phyloP scores from a whole-genome alignment of 1,140 invertebrate species.

The Cylas formicarius region DNA sequence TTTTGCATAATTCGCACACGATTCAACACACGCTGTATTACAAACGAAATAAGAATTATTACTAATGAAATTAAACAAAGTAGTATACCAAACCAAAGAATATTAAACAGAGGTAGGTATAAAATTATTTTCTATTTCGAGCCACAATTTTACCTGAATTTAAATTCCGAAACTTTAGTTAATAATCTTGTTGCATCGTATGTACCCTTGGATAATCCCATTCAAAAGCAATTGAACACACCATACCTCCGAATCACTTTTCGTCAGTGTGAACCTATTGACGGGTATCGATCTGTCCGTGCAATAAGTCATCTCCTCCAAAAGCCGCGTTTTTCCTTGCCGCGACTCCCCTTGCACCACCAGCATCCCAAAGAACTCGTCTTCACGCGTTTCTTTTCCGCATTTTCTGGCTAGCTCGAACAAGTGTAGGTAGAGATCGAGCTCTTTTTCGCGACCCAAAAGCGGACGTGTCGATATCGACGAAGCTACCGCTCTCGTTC shows the following conservation, averaged over 20 bases:
- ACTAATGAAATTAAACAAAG: too few species aligned
- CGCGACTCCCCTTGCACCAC: conserved; percentile 46
- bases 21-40: too few species aligned
- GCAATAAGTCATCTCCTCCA: conserved; percentile 48
- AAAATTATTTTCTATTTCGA: too few species aligned
- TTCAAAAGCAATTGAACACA: not conserved
- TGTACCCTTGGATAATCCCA: not conserved
- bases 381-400: conserved; percentile 1
- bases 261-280: conserved; percentile 25
- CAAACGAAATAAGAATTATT: too few species aligned
- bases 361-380: conserved; percentile 22
- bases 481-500: conserved; percentile 9
- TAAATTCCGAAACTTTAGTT: too few species aligned
- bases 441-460: conserved; percentile 39
- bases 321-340: conserved; percentile 52
- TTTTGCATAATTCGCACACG: too few species aligned
- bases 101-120: too few species aligned
- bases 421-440: conserved; percentile 36
- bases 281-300: conserved; percentile 41
- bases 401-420: conserved; percentile 32
- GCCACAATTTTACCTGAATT: too few species aligned
- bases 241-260: conserved; percentile 35
- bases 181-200: too few species aligned
- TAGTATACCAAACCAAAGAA: too few species aligned
- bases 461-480: conserved; percentile 27